Base-by-base conservation (phyloP, 2,113 vertebrate genomes). In the Synchiropus splendidus region DNA sequence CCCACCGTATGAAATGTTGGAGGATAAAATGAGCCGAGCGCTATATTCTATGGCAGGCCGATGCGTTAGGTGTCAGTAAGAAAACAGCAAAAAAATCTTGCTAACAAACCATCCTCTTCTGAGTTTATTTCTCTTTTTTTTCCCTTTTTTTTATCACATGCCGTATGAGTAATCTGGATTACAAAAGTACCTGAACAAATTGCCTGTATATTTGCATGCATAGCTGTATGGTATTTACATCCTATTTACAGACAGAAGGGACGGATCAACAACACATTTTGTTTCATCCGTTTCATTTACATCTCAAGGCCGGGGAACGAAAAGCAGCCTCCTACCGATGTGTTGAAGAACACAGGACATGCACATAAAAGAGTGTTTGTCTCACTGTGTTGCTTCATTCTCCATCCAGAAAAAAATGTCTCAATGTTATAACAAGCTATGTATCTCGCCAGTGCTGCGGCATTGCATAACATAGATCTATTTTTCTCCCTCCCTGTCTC, bases 141-240 rank as follows among this genome's bases (percentile, higher is more conserved):
- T 70, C 51, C 60, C 65, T 82, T 79, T 87, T 79, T 71, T 64
- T 77, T 72, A 83, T 80, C 86, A 86, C 91, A 94, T 97, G 92
- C 94, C 90, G 78, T 80, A 84, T 81, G 77, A 83, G 72, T 79
- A 75, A 84, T 87, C 78, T 65, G 77, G 83, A 90, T 94, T 95
- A 94, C 87, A 91, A 86, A 97, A 92, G 89, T 94, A 93, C 90
- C 90, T 95, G 91, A 96, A 94, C 85, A 84, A 83, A 94, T 91
- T 84, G 85, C 86, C 90, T 92, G 88, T 88, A 84, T 89, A 85
- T 88, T 86, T 89, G 81, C 92, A 96, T 98, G 92, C 94, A 92
- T 88, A 90, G 90, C 72, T 89, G 83, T 83, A 87, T 85, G 74
- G 69, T 91, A 93, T 96, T 92, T 93, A 97, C 91, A 94, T 53